A percentile compares a stretch with the other conserved stretches of the same genome.
These are phyloP conservation scores for Amphilophus citrinellus DNA, from an alignment of 2,113 vertebrate genomes.

Conservation along the genomic window DNA sequence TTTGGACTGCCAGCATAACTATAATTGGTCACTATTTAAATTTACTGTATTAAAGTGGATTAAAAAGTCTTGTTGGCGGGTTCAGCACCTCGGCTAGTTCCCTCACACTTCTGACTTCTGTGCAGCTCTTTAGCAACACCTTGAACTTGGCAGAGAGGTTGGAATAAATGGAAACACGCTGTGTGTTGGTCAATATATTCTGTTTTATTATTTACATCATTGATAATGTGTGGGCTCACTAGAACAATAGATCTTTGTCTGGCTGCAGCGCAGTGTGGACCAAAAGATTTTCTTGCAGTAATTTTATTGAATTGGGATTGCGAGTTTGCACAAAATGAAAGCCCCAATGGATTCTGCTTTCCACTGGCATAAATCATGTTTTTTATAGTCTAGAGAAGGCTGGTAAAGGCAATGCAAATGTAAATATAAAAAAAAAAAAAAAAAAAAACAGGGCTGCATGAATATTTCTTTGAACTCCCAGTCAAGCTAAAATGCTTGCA, in stretches of 20 bases:
- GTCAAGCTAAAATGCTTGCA: not conserved
- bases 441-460: not conserved
- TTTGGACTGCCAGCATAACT: not conserved
- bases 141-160: conserved; percentile 4
- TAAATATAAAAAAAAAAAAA: conserved; percentile 38
- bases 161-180: conserved; percentile 12
- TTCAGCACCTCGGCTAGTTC: conserved; percentile 81
- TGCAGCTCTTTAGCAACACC: conserved; percentile 3
- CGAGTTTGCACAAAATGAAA: conserved; percentile 15
- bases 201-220: conserved; percentile 56
- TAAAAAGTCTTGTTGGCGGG: not conserved
- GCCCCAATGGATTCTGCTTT: conserved; percentile 23
- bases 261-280: not conserved
- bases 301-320: conserved; percentile 42
- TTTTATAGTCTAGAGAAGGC: conserved; percentile 34
- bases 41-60: not conserved
- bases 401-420: conserved; percentile 59
- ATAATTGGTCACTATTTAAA: not conserved
- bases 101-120: conserved; percentile 8
- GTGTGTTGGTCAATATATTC: conserved; percentile 29
- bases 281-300: conserved; percentile 36
- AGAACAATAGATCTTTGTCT: conserved; percentile 49
- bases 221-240: conserved; percentile 19
- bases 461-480: conserved; percentile 45
- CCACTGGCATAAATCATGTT: conserved; percentile 19